Evolutionary conservation across 92 coral and sea anemone species (phyloP), one percentile per base, ranked within the genome.

Genomic region (Montipora capitata): DNA sequence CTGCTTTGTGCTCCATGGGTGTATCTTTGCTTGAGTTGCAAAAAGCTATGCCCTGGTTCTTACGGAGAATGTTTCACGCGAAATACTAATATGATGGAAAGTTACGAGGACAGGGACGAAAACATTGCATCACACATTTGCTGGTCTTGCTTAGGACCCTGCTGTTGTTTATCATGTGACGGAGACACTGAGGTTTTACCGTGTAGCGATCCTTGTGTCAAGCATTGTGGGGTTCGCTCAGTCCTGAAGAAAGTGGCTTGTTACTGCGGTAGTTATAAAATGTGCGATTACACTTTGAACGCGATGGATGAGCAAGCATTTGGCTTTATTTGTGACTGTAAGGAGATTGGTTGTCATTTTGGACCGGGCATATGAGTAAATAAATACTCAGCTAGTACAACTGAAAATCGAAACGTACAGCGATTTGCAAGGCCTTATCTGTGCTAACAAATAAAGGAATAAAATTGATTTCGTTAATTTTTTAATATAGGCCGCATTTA

Each of bases 321-420:
- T 88, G 98, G 98, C 3, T 95, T 90, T 77, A 83, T 95, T 61
- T 95, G 96, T 73, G 94, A 95, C 62, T 74, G 73, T 10, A 77
- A 65, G 40, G 93, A 93, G 77, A 81, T 58, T 85, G 94, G 56
- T 86, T 80, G 85, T 14, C 18, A 48, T 3, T 68, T 61, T 27
- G 40, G 40, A 68, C 48, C 16, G 9, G 15, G 51, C 12, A 63
- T 44, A 42, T n/a, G 54, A 40, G n/a, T 62, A 56, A 42, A 9
- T 4, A 8, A 27, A 27, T 27, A 27, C 35, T 27, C 35, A 27
- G 35, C 35, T 27, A 27, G 2, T 27, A 27, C 35, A 27, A 27
- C 35, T 27, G 35, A 27, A 27, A 27, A 27, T 27, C 35, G 35
- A 27, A 27, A 27, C 35, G 35, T 27, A 27, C 35, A 27, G 35